These are phyloP conservation scores for Paratrypauchen microcephalus DNA, from an alignment of 2,797 vertebrate species.

Conservation along the genomic window DNA sequence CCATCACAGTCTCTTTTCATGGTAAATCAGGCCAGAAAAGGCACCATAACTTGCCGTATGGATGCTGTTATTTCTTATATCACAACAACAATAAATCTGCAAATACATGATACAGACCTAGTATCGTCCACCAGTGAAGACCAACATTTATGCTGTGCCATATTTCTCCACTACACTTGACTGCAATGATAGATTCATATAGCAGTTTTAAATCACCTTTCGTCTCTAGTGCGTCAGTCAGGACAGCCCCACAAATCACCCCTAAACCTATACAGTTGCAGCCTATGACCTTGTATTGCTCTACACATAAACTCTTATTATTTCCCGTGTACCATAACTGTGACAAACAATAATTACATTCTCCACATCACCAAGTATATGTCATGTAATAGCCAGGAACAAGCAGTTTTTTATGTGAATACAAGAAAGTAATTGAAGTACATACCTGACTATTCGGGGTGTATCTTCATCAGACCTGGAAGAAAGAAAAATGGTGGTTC, in stretches of 20 bases:
- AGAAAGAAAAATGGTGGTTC: conserved; percentile 50
- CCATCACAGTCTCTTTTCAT: background rate
- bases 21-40: background rate
- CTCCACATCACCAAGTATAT: conserved; percentile 7
- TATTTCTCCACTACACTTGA: conserved; percentile 26
- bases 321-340: conserved; percentile 30
- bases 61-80: background rate
- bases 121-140: conserved; percentile 32
- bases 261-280: conserved; percentile 11
- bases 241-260: conserved; percentile 32
- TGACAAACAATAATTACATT: conserved; percentile 29
- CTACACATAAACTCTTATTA: conserved; percentile 37
- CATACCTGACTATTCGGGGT: conserved; percentile 83
- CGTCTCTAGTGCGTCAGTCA: conserved; percentile 23
- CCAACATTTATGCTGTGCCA: conserved; percentile 15
- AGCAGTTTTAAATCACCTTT: conserved; percentile 45
- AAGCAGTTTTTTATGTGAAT: background rate
- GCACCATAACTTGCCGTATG: background rate
- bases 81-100: background rate
- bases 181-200: conserved; percentile 34
- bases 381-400: background rate
- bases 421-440: conserved; percentile 21
- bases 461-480: conserved; percentile 83
- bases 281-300: conserved; percentile 38
- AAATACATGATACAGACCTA: conserved; percentile 21